These are phyloP conservation scores for Drosophila testacea DNA, from an alignment of 2,888 invertebrate genomes.

Conservation along the genomic window DNA sequence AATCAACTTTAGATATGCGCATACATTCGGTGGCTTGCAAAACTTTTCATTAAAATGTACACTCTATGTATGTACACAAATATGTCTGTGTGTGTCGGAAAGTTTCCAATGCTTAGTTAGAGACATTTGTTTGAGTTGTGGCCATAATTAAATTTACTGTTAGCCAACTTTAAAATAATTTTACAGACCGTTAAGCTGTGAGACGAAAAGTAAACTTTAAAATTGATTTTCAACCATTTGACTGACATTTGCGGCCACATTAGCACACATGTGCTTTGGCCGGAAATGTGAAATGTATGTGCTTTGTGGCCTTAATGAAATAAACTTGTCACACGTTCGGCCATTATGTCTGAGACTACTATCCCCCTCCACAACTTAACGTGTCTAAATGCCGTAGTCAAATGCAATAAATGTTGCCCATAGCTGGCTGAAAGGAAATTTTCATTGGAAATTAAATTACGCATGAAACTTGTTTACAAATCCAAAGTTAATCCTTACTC, in stretches of 20 bases:
- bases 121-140: slow-evolving; percentile 70
- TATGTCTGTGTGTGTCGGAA: slow-evolving; percentile 5
- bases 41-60: slow-evolving; percentile 58
- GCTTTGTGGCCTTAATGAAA: slow-evolving; percentile 60
- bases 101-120: slow-evolving; percentile 63
- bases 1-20: slow-evolving; percentile 66
- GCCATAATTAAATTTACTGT: slow-evolving; percentile 66
- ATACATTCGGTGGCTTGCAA: slow-evolving; percentile 47
- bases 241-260: slow-evolving; percentile 37
- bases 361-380: neutral
- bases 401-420: slow-evolving; percentile 58
- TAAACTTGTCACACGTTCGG: slow-evolving; percentile 66
- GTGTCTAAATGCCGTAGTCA: slow-evolving; percentile 41
- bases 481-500: slow-evolving; percentile 71
- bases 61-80: slow-evolving; percentile 10
- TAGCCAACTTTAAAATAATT: slow-evolving; percentile 51
- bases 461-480: slow-evolving; percentile 77
- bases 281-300: slow-evolving; percentile 49
- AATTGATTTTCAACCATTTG: slow-evolving; percentile 56
- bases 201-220: slow-evolving; percentile 11
- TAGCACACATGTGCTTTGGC: neutral
- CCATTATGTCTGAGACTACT: slow-evolving; percentile 21
- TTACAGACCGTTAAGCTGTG: slow-evolving; percentile 42
- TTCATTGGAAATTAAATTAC: slow-evolving; percentile 77
- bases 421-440: slow-evolving; percentile 51